Evolutionary conservation across 2,113 vertebrate genomes (phyloP).

Genomic region (Pelvicachromis taeniatus): DNA sequence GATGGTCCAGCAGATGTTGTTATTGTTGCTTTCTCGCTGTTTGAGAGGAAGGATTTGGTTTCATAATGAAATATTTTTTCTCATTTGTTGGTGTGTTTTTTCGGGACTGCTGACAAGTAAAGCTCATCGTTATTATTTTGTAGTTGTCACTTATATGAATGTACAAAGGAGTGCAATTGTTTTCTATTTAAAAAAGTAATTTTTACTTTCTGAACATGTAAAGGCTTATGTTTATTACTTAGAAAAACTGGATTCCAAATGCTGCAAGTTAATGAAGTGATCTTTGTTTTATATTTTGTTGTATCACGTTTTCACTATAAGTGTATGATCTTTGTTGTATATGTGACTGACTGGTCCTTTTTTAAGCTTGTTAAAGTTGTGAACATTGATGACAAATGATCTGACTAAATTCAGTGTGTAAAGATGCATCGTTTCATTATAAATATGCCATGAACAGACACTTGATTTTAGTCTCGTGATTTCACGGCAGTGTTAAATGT

Average conservation of each 20-base stretch:
- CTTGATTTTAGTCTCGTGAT: not conserved
- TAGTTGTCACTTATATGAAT: conserved; percentile 71
- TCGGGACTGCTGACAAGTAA: conserved; percentile 62
- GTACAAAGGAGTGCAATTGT: conserved; percentile 77
- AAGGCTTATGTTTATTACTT: conserved; percentile 66
- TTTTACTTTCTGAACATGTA: conserved; percentile 56
- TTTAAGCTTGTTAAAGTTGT: conserved; percentile 57
- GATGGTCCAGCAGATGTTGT: conserved; percentile 33
- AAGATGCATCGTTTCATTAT: conserved; percentile 11
- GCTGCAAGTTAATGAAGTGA: conserved; percentile 67
- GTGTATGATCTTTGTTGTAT: conserved; percentile 49
- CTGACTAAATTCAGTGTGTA: conserved; percentile 55
- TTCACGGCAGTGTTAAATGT: not conserved
- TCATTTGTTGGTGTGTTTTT: conserved; percentile 52
- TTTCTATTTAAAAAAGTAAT: conserved; percentile 72
- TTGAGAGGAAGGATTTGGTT: conserved; percentile 66
- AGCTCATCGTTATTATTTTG: conserved; percentile 49
- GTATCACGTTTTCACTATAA: conserved; percentile 58
- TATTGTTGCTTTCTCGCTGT: conserved; percentile 61
- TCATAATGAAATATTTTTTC: conserved; percentile 70
- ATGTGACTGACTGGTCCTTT: conserved; percentile 46
- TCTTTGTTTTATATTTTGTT: conserved; percentile 66
- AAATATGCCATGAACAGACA: not conserved
- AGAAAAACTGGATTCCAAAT: conserved; percentile 73
- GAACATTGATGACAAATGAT: conserved; percentile 49